phyloP scores from a whole-genome alignment of 2,797 vertebrate genomes.

The Uromys caudimaculatus region DNA sequence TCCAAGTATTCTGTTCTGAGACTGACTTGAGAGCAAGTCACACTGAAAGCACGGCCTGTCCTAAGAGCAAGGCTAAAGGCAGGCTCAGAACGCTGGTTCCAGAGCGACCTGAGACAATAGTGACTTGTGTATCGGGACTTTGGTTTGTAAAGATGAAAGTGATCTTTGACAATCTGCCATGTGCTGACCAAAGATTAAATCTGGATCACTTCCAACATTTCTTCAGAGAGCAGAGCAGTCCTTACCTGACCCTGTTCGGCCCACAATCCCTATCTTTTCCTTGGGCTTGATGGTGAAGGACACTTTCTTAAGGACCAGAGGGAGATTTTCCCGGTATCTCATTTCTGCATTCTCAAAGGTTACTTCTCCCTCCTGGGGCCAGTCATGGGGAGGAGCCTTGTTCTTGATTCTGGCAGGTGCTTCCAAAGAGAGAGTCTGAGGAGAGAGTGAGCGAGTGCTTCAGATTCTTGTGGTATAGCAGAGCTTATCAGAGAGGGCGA shows the following conservation, averaged over 20 bases:
- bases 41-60: neutral
- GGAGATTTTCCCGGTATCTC: constrained; percentile 94
- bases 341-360: constrained; percentile 93
- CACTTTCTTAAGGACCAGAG: constrained; percentile 94
- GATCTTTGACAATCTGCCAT: neutral
- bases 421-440: constrained; percentile 92
- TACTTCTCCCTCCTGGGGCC: constrained; percentile 94
- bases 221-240: neutral
- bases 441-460: constrained; percentile 62
- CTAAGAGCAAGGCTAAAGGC: neutral
- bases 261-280: constrained; percentile 96
- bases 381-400: constrained; percentile 90
- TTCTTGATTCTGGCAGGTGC: constrained; percentile 94
- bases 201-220: neutral
- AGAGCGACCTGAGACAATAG: neutral
- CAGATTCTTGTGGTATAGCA: neutral
- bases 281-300: constrained; percentile 94
- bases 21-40: neutral
- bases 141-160: neutral
- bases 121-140: neutral
- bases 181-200: neutral
- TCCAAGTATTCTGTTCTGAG: neutral
- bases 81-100: neutral
- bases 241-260: constrained; percentile 94
- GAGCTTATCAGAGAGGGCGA: neutral